A percentile compares a stretch with the other conserved stretches of the same genome.
Conservation (phyloP, 2,113 vertebrate species). For the Clarias gariepinus region DNA sequence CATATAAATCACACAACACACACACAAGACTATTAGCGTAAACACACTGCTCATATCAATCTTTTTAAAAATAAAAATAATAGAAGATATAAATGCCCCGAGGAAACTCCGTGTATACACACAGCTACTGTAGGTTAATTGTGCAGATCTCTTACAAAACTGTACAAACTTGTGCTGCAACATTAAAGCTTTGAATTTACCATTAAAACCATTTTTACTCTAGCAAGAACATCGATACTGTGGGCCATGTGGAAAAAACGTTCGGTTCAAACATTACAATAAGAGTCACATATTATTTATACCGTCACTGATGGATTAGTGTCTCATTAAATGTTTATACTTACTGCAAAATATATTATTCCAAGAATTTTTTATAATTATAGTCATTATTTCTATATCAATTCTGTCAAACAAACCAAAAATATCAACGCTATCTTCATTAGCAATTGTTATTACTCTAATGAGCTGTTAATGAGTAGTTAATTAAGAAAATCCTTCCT, state of each 20-base stretch:
- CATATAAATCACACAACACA: neutral
- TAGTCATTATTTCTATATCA: neutral
- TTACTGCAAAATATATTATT: neutral
- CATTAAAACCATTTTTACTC: neutral
- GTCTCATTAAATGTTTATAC: neutral
- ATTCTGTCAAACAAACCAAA: neutral
- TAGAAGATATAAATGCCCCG: neutral
- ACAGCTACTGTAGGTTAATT: neutral
- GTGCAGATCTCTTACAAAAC: neutral
- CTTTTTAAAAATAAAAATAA: neutral
- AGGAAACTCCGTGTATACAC: neutral
- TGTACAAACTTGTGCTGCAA: neutral
- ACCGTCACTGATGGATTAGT: neutral
- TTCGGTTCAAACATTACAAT: neutral
- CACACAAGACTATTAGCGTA: neutral
- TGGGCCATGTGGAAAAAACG: neutral
- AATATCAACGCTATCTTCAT: too few relatives aligned
- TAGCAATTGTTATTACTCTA: neutral
- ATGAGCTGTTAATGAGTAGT: neutral
- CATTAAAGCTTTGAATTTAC: conserved; percentile 6
- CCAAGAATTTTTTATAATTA: neutral
- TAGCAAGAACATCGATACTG: neutral
- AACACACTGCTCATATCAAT: neutral
- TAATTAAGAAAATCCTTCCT: neutral
- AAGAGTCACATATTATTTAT: neutral